Percentiles rank a stretch among this genome's conserved stretches.
These are phyloP conservation scores for Aphis craccivora DNA, from an alignment of 1,140 invertebrate species.

Conservation along the genomic window DNA sequence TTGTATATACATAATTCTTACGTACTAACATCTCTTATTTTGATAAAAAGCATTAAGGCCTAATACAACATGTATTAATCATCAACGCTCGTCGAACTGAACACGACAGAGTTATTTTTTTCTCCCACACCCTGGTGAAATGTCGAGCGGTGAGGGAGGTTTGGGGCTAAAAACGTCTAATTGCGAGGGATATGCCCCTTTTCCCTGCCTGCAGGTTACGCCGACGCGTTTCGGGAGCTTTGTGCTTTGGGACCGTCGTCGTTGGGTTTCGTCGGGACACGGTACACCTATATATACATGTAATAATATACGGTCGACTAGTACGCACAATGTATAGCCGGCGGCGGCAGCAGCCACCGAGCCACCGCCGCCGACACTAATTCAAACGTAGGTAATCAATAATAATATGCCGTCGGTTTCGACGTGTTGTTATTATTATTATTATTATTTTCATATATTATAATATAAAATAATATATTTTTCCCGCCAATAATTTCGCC, in stretches of 20 bases:
- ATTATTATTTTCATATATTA: too few species aligned
- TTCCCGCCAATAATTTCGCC: not conserved
- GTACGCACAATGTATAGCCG: not conserved
- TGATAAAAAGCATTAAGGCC: too few species aligned
- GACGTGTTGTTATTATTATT: not conserved
- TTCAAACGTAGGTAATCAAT: conserved; percentile 29
- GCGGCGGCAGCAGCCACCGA: not conserved
- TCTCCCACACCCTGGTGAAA: not conserved
- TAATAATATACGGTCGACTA: not conserved
- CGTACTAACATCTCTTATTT: too few species aligned
- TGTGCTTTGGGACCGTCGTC: not conserved
- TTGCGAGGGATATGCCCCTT: too few species aligned
- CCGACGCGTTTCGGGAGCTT: not conserved
- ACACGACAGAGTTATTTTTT: not conserved
- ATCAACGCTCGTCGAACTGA: not conserved
- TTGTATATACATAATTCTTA: too few species aligned
- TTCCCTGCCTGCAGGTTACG: not conserved
- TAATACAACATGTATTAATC: too few species aligned
- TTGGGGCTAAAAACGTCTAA: not conserved
- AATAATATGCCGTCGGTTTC: not conserved
- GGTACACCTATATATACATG: not conserved
- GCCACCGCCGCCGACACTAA: not conserved
- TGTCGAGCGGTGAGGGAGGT: not conserved
- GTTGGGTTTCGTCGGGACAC: not conserved
- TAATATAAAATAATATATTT: not conserved